Conservation (phyloP, 2,888 invertebrate species). For the Nemapogon koenigi region DNA sequence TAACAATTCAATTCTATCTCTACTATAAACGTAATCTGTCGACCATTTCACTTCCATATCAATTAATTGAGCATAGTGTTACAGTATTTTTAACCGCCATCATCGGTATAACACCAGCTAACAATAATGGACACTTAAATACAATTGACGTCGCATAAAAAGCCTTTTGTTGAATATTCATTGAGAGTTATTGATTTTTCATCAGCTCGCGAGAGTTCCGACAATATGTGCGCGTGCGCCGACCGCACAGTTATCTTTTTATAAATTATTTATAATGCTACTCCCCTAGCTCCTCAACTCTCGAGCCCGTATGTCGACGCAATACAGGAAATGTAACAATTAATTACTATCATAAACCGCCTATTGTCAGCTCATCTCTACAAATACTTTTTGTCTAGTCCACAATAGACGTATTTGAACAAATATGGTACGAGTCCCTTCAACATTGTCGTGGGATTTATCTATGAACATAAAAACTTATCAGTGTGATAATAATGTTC, state of each 20-base stretch:
- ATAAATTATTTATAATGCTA: slow-evolving; percentile 13
- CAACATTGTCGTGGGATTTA: slow-evolving; percentile 5
- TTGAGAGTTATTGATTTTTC: slow-evolving; percentile 30
- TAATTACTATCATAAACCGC: slow-evolving; percentile 20
- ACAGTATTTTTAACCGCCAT: slow-evolving; percentile 1
- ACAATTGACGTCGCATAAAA: slow-evolving; percentile 26
- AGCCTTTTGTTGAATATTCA: slow-evolving; percentile 28
- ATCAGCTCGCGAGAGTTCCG: slow-evolving; percentile 21
- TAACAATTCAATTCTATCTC: too few relatives aligned
- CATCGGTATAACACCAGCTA: slow-evolving; percentile 7
- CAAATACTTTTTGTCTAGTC: slow-evolving; percentile 8
- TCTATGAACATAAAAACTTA: too few relatives aligned
- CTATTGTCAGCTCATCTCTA: slow-evolving; percentile 9
- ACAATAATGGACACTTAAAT: slow-evolving; percentile 24
- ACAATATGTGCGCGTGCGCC: slow-evolving; percentile 26
- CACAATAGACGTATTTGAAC: slow-evolving; percentile 1
- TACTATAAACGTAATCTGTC: too few relatives aligned
- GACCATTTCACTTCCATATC: too few relatives aligned
- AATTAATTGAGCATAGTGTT: too few relatives aligned
- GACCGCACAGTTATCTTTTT: slow-evolving; percentile 33
- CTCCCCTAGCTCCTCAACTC: slow-evolving; percentile 17
- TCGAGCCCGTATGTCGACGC: slow-evolving; percentile 19
- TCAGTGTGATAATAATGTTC: too few relatives aligned
- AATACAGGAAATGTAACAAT: slow-evolving; percentile 35
- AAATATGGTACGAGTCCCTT: neutral